Percentiles rank a stretch among this genome's conserved stretches.
phyloP scores from a whole-genome alignment of 2,888 invertebrate species.

The Bruchidius siliquastri region DNA sequence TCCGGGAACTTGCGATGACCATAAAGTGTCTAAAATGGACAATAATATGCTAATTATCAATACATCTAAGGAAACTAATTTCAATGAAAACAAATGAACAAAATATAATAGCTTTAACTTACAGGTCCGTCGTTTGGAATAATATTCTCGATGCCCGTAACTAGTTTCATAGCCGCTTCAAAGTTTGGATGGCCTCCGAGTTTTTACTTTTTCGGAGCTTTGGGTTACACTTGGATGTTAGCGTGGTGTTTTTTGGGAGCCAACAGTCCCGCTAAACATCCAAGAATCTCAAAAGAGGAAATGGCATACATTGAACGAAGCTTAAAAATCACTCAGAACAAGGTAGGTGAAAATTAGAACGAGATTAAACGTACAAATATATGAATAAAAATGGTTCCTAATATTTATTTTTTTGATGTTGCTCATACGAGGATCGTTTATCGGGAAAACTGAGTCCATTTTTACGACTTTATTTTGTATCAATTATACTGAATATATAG shows the following conservation, averaged over 20 bases:
- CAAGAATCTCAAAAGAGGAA: constrained; percentile 60
- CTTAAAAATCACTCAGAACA: constrained; percentile 47
- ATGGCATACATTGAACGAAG: constrained; percentile 59
- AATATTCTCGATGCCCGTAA: constrained; percentile 66
- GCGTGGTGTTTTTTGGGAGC: constrained; percentile 60
- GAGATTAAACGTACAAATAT: constrained; percentile 47
- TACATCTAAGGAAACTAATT: no score
- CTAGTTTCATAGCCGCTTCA: constrained; percentile 68
- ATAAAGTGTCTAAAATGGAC: no score
- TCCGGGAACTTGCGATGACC: no score
- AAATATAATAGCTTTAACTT: no score
- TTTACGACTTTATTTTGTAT: no score
- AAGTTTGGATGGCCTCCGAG: constrained; percentile 71
- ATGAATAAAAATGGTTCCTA: no score
- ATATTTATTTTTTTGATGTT: no score
- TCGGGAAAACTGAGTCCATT: no score
- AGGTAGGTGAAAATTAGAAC: constrained; percentile 33
- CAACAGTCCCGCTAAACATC: constrained; percentile 59
- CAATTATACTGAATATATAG: no score
- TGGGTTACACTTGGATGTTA: constrained; percentile 59
- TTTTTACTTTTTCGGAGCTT: constrained; percentile 68
- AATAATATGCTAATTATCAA: neutral
- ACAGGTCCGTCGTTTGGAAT: constrained; percentile 72
- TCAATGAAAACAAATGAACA: no score
- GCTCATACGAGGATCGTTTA: no score